phyloP scores from a whole-genome alignment of 2,113 vertebrate genomes.

The Melanotaenia duboulayi region DNA sequence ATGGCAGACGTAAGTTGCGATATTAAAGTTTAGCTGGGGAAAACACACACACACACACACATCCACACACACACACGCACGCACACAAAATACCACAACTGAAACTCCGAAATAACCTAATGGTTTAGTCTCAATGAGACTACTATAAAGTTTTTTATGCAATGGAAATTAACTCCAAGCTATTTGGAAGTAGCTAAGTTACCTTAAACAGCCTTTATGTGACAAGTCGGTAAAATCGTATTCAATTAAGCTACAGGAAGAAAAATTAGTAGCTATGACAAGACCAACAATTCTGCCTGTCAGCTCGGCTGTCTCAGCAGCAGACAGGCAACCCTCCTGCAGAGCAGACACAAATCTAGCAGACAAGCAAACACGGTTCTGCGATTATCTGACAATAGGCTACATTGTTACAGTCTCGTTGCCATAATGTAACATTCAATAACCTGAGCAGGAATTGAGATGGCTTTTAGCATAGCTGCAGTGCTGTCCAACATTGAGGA shows the following conservation, averaged over 20 bases:
- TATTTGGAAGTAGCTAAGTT: slow-evolving; percentile 11
- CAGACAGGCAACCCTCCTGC: slow-evolving; percentile 16
- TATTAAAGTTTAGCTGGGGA: neutral
- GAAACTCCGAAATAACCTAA: neutral
- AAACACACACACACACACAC: too few relatives aligned
- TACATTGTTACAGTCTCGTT: slow-evolving; percentile 4
- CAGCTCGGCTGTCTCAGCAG: slow-evolving; percentile 9
- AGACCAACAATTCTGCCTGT: slow-evolving; percentile 45
- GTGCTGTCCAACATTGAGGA: neutral
- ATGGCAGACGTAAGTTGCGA: neutral
- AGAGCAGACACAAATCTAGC: slow-evolving; percentile 11
- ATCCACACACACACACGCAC: too few relatives aligned
- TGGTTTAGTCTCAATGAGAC: neutral
- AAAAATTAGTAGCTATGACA: neutral
- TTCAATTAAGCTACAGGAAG: neutral
- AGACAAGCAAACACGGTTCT: neutral
- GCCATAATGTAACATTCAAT: slow-evolving; percentile 10
- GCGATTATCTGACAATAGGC: slow-evolving; percentile 10
- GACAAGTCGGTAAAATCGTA: neutral
- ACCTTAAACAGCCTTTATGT: slow-evolving; percentile 1
- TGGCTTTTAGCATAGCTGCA: neutral
- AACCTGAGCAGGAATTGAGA: neutral
- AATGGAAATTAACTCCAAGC: slow-evolving; percentile 1
- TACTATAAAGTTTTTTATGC: slow-evolving; percentile 5
- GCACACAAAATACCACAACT: neutral